phyloP scores from a whole-genome alignment of 1,140 invertebrate species.

The Adelges cooleyi region DNA sequence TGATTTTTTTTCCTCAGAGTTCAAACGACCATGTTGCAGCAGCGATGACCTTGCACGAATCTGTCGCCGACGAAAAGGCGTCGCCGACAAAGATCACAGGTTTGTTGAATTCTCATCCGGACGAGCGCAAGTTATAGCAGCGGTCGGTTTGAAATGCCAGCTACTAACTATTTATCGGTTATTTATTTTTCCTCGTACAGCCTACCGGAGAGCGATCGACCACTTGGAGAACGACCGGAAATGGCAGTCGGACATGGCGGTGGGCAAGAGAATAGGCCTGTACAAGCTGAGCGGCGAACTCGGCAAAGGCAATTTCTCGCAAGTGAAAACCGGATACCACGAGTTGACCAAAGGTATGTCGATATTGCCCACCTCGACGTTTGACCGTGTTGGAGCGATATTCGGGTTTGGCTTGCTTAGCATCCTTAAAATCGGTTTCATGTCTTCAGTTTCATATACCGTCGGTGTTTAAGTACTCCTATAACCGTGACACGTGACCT shows the following conservation, averaged over 20 bases:
- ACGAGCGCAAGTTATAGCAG: too few relatives aligned
- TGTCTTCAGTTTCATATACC: too few relatives aligned
- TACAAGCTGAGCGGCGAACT: slow-evolving; percentile 58
- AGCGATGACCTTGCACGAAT: slow-evolving; percentile 17
- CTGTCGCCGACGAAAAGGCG: slow-evolving; percentile 9
- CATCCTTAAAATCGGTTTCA: too few relatives aligned
- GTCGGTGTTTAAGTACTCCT: too few relatives aligned
- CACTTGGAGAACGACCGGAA: slow-evolving; percentile 35
- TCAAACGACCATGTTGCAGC: slow-evolving; percentile 6
- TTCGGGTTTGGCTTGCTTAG: too few relatives aligned
- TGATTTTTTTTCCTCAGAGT: too few relatives aligned
- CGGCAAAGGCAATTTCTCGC: slow-evolving; percentile 78
- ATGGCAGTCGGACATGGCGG: slow-evolving; percentile 48
- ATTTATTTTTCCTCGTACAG: slow-evolving; percentile 30
- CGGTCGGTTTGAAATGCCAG: too few relatives aligned
- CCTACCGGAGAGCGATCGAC: slow-evolving; percentile 34
- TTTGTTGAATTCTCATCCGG: background rate
- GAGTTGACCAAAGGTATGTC: slow-evolving; percentile 74
- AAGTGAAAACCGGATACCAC: slow-evolving; percentile 76
- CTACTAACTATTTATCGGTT: background rate
- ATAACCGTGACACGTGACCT: too few relatives aligned
- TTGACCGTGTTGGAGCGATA: too few relatives aligned
- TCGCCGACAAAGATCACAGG: slow-evolving; percentile 5
- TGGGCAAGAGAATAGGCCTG: slow-evolving; percentile 55
- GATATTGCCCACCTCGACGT: too few relatives aligned